Conservation (phyloP, 2,888 invertebrate species). For the Schizotus pectinicornis region DNA sequence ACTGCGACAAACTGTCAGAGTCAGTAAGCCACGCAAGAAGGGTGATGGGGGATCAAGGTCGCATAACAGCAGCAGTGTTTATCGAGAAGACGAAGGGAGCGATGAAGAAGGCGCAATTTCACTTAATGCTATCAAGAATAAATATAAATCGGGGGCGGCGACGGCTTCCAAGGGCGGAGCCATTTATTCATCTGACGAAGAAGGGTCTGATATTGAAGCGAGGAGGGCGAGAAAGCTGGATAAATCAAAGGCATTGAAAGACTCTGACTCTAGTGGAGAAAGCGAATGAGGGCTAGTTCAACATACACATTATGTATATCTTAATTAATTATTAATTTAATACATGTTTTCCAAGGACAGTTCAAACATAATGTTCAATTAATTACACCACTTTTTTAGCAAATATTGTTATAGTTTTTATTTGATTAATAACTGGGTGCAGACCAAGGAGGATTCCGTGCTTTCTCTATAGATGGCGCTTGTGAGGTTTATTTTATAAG, state of each 20-base stretch:
- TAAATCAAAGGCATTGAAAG: conserved; percentile 79
- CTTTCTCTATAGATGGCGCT: no score
- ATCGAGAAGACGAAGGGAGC: conserved; percentile 81
- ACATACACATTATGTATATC: no score
- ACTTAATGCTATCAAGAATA: conserved; percentile 91
- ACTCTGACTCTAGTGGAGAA: conserved; percentile 68
- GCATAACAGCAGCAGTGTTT: conserved; percentile 56
- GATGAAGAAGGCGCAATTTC: conserved; percentile 94
- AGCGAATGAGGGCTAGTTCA: conserved; percentile 43
- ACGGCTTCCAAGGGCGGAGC: conserved; percentile 59
- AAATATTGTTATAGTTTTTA: no score
- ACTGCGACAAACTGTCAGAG: conserved; percentile 85
- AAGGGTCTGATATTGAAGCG: conserved; percentile 83
- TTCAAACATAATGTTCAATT: no score
- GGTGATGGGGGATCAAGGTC: conserved; percentile 51
- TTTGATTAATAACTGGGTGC: no score
- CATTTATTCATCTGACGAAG: conserved; percentile 91
- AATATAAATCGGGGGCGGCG: conserved; percentile 76
- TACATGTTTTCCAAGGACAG: no score
- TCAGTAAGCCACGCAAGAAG: conserved; percentile 58
- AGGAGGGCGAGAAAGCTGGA: conserved; percentile 74
- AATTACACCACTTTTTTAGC: no score
- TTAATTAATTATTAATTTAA: no score
- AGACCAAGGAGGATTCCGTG: no score
- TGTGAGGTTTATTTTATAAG: no score